Conservation (phyloP, 2,113 vertebrate species). For the Zosterops pallidus region DNA sequence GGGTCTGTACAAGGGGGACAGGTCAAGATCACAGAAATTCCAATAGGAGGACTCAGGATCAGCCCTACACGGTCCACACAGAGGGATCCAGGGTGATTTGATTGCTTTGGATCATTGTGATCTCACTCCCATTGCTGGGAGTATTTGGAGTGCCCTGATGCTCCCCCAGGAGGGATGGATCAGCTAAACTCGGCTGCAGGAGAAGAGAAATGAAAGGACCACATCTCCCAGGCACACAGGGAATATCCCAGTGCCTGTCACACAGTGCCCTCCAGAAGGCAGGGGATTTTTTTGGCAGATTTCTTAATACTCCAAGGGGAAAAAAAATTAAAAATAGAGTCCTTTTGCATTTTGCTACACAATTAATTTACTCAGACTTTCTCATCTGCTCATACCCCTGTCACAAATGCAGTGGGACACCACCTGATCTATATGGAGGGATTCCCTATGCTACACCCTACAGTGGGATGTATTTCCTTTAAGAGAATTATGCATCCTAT, state of each 20-base stretch:
- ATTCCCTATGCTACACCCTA: fast-evolving
- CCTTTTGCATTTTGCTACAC: background rate
- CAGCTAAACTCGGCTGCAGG: background rate
- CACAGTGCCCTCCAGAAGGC: background rate
- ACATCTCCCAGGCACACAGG: background rate
- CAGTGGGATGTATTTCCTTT: background rate
- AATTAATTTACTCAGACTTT: background rate
- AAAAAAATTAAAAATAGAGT: background rate
- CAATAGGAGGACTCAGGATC: background rate
- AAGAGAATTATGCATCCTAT: background rate
- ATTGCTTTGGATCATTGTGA: background rate
- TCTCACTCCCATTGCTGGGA: background rate
- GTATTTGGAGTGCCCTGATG: background rate
- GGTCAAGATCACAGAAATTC: background rate
- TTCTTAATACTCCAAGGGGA: background rate
- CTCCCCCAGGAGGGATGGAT: background rate
- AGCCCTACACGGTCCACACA: fast-evolving
- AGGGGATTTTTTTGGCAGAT: background rate
- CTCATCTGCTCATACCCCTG: fast-evolving
- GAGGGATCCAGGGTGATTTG: background rate
- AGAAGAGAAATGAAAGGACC: background rate
- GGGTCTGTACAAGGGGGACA: background rate
- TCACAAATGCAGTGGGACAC: background rate
- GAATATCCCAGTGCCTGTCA: background rate
- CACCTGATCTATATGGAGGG: background rate